Conservation (phyloP, 1,140 invertebrate species). For the Lepidurus arcticus region DNA sequence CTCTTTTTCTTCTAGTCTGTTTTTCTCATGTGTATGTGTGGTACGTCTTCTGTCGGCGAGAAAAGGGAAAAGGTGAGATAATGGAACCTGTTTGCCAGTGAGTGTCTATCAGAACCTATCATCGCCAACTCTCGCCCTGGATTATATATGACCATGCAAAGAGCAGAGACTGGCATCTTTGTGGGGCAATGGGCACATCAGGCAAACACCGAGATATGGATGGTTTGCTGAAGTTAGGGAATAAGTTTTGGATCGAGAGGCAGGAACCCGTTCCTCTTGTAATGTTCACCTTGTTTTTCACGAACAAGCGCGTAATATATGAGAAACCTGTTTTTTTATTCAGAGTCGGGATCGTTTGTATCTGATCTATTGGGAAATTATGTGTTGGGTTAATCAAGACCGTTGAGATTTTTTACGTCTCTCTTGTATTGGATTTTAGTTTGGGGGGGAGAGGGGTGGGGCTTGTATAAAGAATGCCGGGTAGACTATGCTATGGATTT, state of each 20-base stretch:
- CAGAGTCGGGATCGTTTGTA: neutral
- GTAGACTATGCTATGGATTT: slow-evolving; percentile 22
- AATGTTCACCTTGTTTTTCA: neutral
- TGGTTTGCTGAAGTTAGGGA: neutral
- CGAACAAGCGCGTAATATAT: neutral
- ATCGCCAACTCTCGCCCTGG: neutral
- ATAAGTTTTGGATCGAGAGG: neutral
- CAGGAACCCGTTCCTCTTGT: neutral
- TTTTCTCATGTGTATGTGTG: too few relatives aligned
- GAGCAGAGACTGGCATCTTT: neutral
- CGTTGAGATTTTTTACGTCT: neutral
- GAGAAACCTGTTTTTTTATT: neutral
- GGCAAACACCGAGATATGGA: neutral
- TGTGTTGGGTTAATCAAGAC: slow-evolving; percentile 6
- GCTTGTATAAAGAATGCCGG: neutral
- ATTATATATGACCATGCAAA: neutral
- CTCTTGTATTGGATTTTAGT: neutral
- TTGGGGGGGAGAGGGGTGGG: neutral
- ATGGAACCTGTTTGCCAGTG: neutral
- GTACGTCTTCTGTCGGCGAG: neutral
- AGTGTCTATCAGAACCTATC: neutral
- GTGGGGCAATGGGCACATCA: neutral
- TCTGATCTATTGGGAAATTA: neutral
- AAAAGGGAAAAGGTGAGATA: neutral
- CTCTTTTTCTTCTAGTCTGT: neutral